These are phyloP conservation scores for Anguilla marmorata DNA, from an alignment of 2,797 vertebrate genomes.

Conservation along the genomic window DNA sequence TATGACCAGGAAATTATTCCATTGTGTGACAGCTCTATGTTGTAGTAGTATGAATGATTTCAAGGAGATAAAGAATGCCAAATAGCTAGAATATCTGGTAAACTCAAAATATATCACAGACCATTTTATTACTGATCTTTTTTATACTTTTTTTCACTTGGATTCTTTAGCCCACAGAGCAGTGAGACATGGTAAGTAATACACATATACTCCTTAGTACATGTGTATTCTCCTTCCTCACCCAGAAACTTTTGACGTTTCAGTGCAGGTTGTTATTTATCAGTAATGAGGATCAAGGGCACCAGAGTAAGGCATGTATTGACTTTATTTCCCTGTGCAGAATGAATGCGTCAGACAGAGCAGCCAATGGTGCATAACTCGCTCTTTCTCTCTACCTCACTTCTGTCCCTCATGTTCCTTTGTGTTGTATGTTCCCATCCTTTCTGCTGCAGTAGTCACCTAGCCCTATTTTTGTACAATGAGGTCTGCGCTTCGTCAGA, in stretches of 20 bases:
- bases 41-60: not conserved
- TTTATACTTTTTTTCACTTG: constrained; percentile 58
- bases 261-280: constrained; percentile 46
- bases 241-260: constrained; percentile 34
- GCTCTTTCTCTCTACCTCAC: not conserved
- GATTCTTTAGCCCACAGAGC: constrained; percentile 74
- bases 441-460: constrained; percentile 58
- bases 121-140: constrained; percentile 31
- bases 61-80: not conserved
- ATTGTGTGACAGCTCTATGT: not conserved
- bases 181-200: constrained; percentile 74
- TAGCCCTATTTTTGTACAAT: constrained; percentile 61
- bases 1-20: not conserved
- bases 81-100: not conserved
- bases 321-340: constrained; percentile 49
- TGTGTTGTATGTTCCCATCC: constrained; percentile 36
- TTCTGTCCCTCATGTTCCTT: constrained; percentile 18
- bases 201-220: constrained; percentile 40
- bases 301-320: constrained; percentile 54
- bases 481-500: constrained; percentile 41
- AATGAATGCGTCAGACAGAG: constrained; percentile 51
- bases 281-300: constrained; percentile 39
- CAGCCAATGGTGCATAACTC: constrained; percentile 7
- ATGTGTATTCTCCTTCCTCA: constrained; percentile 12
- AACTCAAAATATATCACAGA: constrained; percentile 12